Base-by-base conservation (phyloP, 1,140 invertebrate species). In the Caenorhabditis tropicalis region DNA sequence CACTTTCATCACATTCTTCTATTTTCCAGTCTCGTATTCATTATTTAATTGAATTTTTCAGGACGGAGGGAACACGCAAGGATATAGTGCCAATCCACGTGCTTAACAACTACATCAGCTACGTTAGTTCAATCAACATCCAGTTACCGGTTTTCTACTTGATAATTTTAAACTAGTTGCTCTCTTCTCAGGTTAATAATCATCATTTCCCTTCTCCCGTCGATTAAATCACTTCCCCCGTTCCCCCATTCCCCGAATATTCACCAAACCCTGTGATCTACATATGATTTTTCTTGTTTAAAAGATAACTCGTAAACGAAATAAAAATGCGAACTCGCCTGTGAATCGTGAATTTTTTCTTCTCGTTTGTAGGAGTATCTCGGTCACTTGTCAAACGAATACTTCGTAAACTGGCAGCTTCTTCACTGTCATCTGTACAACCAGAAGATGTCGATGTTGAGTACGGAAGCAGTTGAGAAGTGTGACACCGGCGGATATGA, bases 401-500 rank as follows among this genome's bases (percentile, higher is more conserved):
- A 74, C 65, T 46, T 53, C 48, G 3, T 1, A 85, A 81, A 51
- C 85, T 43, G 10, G 79, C 81, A 24, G 46, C 58, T 48, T 58
- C 60, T 31, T 24, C 53, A 36, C 49, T 65, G 74, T 48, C 80
- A 10, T 81, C 58, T n/a, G 48, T 29, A 58, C 82, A 82, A 33
- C 9, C 48, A 24, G 33, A 56, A 31, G 58, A 83, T 56, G 48
- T n/a, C 43, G 36, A 43, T 24, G 29, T 21, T 7, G 65, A 74
- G 16, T 81, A 81, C 58, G n/a, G 29, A 49, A 27, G 19, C 31
- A 24, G 49, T 48, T 51, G 79, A 16, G 27, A 4, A 15, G 56
- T 58, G 90, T 96, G 95, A 91, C 96, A 94, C 89, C 94, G 94
- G 79, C 94, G 93, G 58, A 96, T 94, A 91, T 96, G 96, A 86